Percentiles rank a stretch among this genome's conserved stretches.
These are phyloP conservation scores for Agrochola circellaris DNA, from an alignment of 2,888 invertebrate species.

Conservation along the genomic window DNA sequence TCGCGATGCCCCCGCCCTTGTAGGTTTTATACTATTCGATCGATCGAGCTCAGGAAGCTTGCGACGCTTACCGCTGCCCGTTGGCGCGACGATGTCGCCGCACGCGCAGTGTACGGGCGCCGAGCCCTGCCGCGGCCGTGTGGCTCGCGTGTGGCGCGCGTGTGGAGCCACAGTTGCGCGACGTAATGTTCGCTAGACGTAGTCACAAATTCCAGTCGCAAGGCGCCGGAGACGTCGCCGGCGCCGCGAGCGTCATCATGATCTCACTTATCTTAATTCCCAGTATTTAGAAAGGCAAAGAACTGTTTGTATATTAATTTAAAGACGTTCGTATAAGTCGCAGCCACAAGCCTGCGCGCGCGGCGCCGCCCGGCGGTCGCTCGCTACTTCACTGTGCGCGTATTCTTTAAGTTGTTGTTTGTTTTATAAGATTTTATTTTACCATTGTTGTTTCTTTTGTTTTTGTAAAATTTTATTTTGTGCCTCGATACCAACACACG, in stretches of 20 bases:
- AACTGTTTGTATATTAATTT: slow-evolving; percentile 64
- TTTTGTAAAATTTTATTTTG: slow-evolving; percentile 87
- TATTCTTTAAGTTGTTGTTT: slow-evolving; percentile 80
- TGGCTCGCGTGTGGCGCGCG: not conserved
- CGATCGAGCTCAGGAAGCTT: slow-evolving; percentile 54
- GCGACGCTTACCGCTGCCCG: slow-evolving; percentile 28
- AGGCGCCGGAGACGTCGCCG: slow-evolving; percentile 33
- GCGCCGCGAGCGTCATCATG: slow-evolving; percentile 65
- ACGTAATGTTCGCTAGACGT: slow-evolving; percentile 34
- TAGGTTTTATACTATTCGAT: slow-evolving; percentile 60
- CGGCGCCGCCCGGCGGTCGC: slow-evolving; percentile 14
- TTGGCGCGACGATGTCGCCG: slow-evolving; percentile 10
- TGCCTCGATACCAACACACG: slow-evolving; percentile 77
- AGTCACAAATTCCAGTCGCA: slow-evolving; percentile 76
- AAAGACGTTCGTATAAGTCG: slow-evolving; percentile 54
- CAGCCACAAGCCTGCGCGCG: slow-evolving; percentile 24
- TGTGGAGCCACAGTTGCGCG: slow-evolving; percentile 11
- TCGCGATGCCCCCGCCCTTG: slow-evolving; percentile 60
- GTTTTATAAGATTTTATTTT: slow-evolving; percentile 87
- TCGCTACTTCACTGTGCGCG: slow-evolving; percentile 38
- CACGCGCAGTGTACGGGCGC: no score
- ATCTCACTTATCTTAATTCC: slow-evolving; percentile 79
- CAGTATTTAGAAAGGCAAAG: slow-evolving; percentile 70
- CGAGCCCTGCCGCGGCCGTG: no score
- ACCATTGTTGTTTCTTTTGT: slow-evolving; percentile 84